Conservation (phyloP, 2,797 vertebrate species). For the Epinephelus malabaricus region DNA sequence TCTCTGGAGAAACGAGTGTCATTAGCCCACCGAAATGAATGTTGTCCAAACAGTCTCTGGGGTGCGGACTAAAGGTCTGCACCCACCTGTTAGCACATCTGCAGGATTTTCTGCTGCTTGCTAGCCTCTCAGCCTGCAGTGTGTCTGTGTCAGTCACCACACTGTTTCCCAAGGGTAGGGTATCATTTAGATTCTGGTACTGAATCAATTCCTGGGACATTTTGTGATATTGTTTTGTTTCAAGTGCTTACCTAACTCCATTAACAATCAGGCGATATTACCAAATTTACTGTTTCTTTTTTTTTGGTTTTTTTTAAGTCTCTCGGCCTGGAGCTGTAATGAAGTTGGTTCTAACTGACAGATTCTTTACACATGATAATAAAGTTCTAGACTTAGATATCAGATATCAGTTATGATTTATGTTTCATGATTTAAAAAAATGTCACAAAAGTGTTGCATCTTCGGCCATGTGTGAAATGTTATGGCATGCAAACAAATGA, state of each 20-base stretch:
- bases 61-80: background rate
- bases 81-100: slow-evolving; percentile 31
- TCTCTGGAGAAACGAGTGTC: slow-evolving; percentile 11
- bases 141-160: slow-evolving; percentile 26
- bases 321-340: background rate
- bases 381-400: background rate
- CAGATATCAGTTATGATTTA: background rate
- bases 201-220: slow-evolving; percentile 13
- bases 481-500: background rate
- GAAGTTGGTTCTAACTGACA: background rate
- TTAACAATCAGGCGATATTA: slow-evolving; percentile 1
- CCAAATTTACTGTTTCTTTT: background rate
- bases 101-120: slow-evolving; percentile 14
- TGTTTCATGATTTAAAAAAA: background rate
- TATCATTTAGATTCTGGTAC: slow-evolving; percentile 30
- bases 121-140: background rate
- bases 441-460: background rate
- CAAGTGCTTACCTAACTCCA: background rate
- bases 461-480: background rate
- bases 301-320: background rate
- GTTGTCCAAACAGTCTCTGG: background rate
- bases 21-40: slow-evolving; percentile 1
- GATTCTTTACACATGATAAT: background rate
- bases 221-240: background rate
- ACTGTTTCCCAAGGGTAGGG: slow-evolving; percentile 4